Percentiles rank a stretch among this genome's conserved stretches.
These are phyloP conservation scores for Pycnonotus jocosus DNA, from an alignment of 2,113 vertebrate species.

Conservation along the genomic window DNA sequence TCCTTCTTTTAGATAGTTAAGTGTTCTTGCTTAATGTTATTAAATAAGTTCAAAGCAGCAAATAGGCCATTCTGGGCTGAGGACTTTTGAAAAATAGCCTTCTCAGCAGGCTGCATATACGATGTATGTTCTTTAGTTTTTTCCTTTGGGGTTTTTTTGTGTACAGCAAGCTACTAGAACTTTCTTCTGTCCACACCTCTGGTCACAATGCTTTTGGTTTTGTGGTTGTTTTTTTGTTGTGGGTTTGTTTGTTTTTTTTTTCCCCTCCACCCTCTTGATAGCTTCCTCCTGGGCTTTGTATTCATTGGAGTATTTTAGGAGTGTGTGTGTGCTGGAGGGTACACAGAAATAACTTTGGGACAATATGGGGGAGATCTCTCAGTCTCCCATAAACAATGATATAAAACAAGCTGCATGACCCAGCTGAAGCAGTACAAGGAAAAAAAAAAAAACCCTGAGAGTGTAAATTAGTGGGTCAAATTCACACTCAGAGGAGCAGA, in stretches of 20 bases:
- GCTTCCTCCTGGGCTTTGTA: not conserved
- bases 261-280: not conserved
- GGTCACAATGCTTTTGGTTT: not conserved
- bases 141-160: not conserved
- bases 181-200: not conserved
- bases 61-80: constrained; percentile 50
- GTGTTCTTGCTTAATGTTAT: constrained; percentile 77
- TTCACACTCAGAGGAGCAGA: not conserved
- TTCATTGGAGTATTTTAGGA: not conserved
- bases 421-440: not conserved
- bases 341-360: not conserved
- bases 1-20: constrained; percentile 74
- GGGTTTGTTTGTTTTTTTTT: not conserved
- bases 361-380: not conserved
- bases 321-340: not conserved
- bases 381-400: not conserved
- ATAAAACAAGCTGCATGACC: not conserved
- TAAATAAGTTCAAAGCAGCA: constrained; percentile 71
- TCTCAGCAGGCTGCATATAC: constrained; percentile 28
- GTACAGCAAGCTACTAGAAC: not conserved
- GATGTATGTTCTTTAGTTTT: not conserved
- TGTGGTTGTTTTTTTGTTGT: too few species aligned
- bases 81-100: constrained; percentile 57
- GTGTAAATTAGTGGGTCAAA: not conserved
- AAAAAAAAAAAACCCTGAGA: not conserved